Conservation (phyloP, 2,888 invertebrate species). For the Rhagophthalmus giganteus region DNA sequence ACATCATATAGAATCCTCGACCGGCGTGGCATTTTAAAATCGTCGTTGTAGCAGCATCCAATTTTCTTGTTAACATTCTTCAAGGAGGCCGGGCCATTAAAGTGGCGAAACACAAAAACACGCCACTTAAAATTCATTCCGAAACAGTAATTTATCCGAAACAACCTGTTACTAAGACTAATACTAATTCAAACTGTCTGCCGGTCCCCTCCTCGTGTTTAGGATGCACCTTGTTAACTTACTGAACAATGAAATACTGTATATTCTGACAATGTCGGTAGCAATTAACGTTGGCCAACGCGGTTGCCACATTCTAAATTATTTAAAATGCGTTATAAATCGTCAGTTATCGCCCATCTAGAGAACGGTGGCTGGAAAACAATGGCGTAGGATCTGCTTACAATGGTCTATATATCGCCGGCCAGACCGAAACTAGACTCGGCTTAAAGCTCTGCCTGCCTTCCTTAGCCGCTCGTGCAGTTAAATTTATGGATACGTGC, state of each 20-base stretch:
- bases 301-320: constrained; percentile 44
- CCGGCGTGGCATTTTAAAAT: constrained; percentile 33
- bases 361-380: constrained; percentile 42
- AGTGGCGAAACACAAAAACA: constrained; percentile 36
- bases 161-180: constrained; percentile 36
- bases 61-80: constrained; percentile 44
- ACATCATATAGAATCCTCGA: constrained; percentile 35
- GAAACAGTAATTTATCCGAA: constrained; percentile 32
- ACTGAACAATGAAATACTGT: constrained; percentile 36
- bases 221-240: constrained; percentile 39
- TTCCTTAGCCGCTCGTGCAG: constrained; percentile 16
- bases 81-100: constrained; percentile 34
- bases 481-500: constrained; percentile 18
- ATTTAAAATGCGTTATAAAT: constrained; percentile 48
- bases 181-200: constrained; percentile 35
- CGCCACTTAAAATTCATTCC: constrained; percentile 38
- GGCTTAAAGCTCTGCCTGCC: constrained; percentile 20
- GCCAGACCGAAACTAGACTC: constrained; percentile 35
- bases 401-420: constrained; percentile 45
- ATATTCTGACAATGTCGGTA: constrained; percentile 38
- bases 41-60: constrained; percentile 34
- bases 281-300: constrained; percentile 42
- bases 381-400: constrained; percentile 47
- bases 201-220: constrained; percentile 40
- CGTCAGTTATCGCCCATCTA: constrained; percentile 44